Evolutionary conservation across 2,797 vertebrate species (phyloP).

Genomic region (Helarctos malayanus): DNA sequence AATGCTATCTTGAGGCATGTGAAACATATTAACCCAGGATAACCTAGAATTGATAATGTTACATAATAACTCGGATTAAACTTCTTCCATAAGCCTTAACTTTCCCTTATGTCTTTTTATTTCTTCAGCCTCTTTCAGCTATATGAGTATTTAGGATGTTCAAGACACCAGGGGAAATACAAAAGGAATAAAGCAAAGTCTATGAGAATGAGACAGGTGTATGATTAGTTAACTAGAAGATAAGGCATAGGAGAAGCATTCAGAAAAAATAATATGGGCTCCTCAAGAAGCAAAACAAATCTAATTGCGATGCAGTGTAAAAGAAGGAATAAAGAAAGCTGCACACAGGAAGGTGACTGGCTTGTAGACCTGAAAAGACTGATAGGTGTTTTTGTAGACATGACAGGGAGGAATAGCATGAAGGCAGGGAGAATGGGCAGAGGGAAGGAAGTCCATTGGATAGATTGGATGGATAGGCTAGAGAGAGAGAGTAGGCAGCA

Average conservation of each 20-base stretch:
- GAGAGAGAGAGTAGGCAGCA: neutral
- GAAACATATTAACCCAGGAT: neutral
- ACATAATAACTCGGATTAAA: neutral
- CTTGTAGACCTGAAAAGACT: neutral
- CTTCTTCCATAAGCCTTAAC: neutral
- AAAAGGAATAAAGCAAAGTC: neutral
- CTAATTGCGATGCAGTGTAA: neutral
- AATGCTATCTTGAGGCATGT: neutral
- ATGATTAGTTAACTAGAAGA: neutral
- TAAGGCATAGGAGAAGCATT: neutral
- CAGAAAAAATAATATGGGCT: neutral
- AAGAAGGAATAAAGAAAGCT: slow-evolving; percentile 8
- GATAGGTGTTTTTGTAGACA: neutral
- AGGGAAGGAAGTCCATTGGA: neutral
- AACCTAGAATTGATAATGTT: neutral
- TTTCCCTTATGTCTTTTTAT: neutral
- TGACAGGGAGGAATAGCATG: neutral
- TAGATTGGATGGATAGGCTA: no score
- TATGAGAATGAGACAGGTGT: neutral
- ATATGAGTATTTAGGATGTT: neutral
- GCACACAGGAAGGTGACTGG: neutral
- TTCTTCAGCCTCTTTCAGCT: neutral
- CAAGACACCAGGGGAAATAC: neutral
- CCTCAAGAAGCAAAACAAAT: neutral
- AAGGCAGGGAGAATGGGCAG: fast-evolving